Percentiles rank a stretch among this genome's conserved stretches.
Evolutionary conservation across 2,888 invertebrate species (phyloP).

Genomic region (Coecobrya sp.): DNA sequence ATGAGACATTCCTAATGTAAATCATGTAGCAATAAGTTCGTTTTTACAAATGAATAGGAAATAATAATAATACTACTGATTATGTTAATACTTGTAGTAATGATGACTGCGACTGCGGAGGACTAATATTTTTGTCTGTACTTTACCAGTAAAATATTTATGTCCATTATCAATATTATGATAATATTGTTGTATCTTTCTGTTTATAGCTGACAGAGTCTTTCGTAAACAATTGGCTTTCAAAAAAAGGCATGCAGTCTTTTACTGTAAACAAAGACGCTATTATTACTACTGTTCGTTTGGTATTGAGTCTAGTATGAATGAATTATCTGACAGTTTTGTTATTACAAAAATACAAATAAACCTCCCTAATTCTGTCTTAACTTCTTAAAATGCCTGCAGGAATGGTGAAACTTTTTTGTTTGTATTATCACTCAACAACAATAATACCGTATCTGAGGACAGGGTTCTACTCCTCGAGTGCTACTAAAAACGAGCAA

Average conservation of each 20-base stretch:
- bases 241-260: background rate
- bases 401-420: background rate
- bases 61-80: background rate
- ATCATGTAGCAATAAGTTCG: background rate
- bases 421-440: background rate
- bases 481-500: background rate
- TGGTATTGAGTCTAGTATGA: background rate
- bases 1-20: conserved; percentile 12
- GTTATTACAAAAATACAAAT: background rate
- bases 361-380: too few relatives aligned
- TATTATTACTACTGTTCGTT: background rate
- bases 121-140: background rate
- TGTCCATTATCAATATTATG: background rate
- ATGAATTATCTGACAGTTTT: background rate
- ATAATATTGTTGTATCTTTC: conserved; percentile 35
- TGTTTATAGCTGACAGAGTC: too few relatives aligned
- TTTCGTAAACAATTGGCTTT: conserved; percentile 35
- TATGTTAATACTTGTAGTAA: background rate
- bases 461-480: background rate
- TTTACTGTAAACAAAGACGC: conserved; percentile 18
- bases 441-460: background rate
- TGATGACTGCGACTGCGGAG: background rate
- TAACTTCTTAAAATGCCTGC: too few relatives aligned
- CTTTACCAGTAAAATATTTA: background rate
- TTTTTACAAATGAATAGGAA: conserved; percentile 1